These are phyloP conservation scores for Geodia barretti DNA, from an alignment of 37 sponge, comb jelly and placozoan species.

Conservation along the genomic window DNA sequence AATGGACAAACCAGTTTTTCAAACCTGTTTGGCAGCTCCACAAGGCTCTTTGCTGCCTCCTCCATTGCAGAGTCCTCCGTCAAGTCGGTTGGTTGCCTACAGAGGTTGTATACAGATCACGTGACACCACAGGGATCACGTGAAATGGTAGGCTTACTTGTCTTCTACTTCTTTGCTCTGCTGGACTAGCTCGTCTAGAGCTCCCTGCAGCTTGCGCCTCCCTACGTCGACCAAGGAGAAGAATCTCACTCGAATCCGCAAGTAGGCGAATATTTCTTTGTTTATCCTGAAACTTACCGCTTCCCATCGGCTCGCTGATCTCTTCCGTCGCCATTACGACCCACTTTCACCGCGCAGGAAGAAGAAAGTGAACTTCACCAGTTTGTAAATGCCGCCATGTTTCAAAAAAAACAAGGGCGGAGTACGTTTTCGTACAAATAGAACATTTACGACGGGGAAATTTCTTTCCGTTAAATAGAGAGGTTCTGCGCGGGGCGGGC, in stretches of 20 bases:
- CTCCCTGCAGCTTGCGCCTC: slow-evolving; percentile 40
- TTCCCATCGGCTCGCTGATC: not conserved
- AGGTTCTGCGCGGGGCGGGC: not conserved
- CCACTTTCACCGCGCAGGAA: not conserved
- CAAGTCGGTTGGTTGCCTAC: not conserved
- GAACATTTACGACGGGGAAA: not conserved
- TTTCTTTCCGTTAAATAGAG: not conserved
- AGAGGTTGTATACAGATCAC: not conserved
- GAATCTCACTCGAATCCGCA: too few species aligned
- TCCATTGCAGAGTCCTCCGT: slow-evolving; percentile 58
- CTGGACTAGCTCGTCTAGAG: slow-evolving; percentile 50
- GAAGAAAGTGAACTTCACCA: not conserved
- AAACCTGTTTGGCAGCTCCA: slow-evolving; percentile 33
- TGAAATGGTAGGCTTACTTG: not conserved
- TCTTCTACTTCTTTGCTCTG: slow-evolving; percentile 40
- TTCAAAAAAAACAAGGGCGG: not conserved
- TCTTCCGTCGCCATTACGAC: not conserved
- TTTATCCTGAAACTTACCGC: not conserved
- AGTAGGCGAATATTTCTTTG: too few species aligned
- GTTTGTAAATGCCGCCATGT: slow-evolving; percentile 45
- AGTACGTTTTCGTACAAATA: too few species aligned
- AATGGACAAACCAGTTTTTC: too few species aligned
- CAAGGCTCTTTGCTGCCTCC: slow-evolving; percentile 62
- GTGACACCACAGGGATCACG: too few species aligned
- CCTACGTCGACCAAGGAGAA: too few species aligned